Conservation (phyloP, 2,113 vertebrate genomes). For the Petroica traversi region DNA sequence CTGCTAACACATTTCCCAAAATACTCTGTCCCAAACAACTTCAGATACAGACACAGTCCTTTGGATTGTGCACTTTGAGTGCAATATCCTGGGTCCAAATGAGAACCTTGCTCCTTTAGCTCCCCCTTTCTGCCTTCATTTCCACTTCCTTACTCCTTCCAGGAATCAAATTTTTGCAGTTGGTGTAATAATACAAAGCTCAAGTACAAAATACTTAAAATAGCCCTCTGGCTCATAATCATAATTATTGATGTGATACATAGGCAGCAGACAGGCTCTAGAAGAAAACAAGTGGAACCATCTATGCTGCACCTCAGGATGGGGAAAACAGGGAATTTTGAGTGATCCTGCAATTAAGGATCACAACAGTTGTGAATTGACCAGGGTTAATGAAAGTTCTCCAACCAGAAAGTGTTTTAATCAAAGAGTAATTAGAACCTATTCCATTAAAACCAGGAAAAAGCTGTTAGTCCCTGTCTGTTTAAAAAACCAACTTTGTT, state of each 20-base stretch:
- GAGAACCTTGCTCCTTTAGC: neutral
- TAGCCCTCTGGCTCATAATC: neutral
- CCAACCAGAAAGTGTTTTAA: neutral
- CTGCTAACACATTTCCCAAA: neutral
- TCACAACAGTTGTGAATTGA: neutral
- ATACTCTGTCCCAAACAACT: neutral
- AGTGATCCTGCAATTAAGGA: neutral
- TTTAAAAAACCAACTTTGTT: neutral
- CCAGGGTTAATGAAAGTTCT: neutral
- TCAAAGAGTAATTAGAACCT: neutral
- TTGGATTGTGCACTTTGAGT: neutral
- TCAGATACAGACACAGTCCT: neutral
- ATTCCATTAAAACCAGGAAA: neutral
- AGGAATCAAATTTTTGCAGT: neutral
- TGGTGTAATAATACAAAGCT: neutral
- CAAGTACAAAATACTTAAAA: neutral
- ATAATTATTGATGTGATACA: neutral
- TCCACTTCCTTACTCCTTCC: neutral
- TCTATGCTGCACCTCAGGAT: neutral
- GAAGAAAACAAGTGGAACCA: neutral
- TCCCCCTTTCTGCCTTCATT: fast-evolving
- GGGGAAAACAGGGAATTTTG: neutral
- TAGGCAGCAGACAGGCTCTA: neutral
- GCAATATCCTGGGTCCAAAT: neutral
- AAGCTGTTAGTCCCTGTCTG: neutral